Evolutionary conservation across 2,113 vertebrate genomes (phyloP).

Genomic region (Xiphophorus couchianus): DNA sequence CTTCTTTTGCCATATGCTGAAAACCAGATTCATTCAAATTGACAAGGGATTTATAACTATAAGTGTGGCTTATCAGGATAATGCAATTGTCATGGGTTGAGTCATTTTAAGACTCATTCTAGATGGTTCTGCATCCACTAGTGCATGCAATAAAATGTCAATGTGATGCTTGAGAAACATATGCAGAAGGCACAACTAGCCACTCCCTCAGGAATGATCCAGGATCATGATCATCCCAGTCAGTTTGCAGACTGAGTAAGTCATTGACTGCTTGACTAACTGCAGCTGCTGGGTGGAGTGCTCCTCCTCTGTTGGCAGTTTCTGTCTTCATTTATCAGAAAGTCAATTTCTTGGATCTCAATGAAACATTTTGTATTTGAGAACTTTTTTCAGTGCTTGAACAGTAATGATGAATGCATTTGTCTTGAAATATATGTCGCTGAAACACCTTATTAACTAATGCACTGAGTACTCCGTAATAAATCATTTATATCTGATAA

Average conservation of each 20-base stretch:
- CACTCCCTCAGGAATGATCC: conserved; percentile 23
- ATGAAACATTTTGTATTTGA: conserved; percentile 19
- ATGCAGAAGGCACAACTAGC: conserved; percentile 16
- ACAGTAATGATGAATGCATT: not conserved
- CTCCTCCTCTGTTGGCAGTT: conserved; percentile 35
- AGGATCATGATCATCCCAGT: conserved; percentile 14
- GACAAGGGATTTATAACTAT: conserved; percentile 38
- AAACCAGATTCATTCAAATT: conserved; percentile 45
- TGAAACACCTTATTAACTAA: conserved; percentile 1
- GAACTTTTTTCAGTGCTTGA: conserved; percentile 1
- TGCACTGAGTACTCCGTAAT: conserved; percentile 12
- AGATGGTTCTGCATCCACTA: conserved; percentile 24
- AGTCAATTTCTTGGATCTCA: conserved; percentile 41
- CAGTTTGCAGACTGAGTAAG: conserved; percentile 8
- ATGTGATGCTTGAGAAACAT: conserved; percentile 41
- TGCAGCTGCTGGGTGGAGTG: conserved; percentile 62
- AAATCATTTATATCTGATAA: not conserved
- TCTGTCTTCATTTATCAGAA: conserved; percentile 42
- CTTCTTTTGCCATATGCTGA: conserved; percentile 25
- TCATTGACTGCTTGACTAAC: conserved; percentile 28
- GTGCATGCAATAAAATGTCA: conserved; percentile 11
- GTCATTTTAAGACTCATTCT: conserved; percentile 19
- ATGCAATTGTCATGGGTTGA: conserved; percentile 43
- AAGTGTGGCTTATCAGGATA: conserved; percentile 27
- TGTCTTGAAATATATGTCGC: not conserved